phyloP scores from a whole-genome alignment of 2,888 invertebrate species.

The Molanna angustata region DNA sequence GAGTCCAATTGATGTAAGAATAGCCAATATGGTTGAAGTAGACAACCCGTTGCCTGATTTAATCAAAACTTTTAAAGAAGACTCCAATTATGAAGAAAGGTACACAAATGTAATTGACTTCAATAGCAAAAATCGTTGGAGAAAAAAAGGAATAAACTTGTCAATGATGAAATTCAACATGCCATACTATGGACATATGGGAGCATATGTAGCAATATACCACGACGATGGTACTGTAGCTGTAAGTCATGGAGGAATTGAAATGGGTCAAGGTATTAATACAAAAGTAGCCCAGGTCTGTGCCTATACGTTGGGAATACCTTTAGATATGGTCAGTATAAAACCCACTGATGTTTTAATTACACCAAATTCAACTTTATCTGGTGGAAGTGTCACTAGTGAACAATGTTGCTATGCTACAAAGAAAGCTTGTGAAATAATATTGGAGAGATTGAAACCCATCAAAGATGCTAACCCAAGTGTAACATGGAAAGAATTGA shows the following conservation, averaged over 20 bases:
- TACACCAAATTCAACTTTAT: slow-evolving; percentile 64
- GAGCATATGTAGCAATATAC: slow-evolving; percentile 63
- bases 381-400: slow-evolving; percentile 72
- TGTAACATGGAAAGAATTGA: slow-evolving; percentile 53
- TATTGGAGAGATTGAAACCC: slow-evolving; percentile 48
- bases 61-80: slow-evolving; percentile 56
- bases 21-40: slow-evolving; percentile 49
- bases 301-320: slow-evolving; percentile 64
- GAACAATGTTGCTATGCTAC: slow-evolving; percentile 64
- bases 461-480: slow-evolving; percentile 43
- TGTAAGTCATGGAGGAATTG: slow-evolving; percentile 66
- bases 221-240: slow-evolving; percentile 65
- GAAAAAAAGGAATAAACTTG: slow-evolving; percentile 63
- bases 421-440: slow-evolving; percentile 51
- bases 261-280: slow-evolving; percentile 76
- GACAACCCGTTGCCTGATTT: slow-evolving; percentile 46
- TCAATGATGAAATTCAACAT: slow-evolving; percentile 65
- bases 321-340: slow-evolving; percentile 62
- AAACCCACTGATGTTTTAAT: slow-evolving; percentile 62
- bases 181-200: slow-evolving; percentile 50
- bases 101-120: slow-evolving; percentile 52
- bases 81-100: slow-evolving; percentile 56
- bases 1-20: slow-evolving; percentile 59
- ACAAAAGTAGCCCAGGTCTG: slow-evolving; percentile 71
- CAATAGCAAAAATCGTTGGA: slow-evolving; percentile 70